These are phyloP conservation scores for Myopa testacea DNA, from an alignment of 2,888 invertebrate species.

Conservation along the genomic window DNA sequence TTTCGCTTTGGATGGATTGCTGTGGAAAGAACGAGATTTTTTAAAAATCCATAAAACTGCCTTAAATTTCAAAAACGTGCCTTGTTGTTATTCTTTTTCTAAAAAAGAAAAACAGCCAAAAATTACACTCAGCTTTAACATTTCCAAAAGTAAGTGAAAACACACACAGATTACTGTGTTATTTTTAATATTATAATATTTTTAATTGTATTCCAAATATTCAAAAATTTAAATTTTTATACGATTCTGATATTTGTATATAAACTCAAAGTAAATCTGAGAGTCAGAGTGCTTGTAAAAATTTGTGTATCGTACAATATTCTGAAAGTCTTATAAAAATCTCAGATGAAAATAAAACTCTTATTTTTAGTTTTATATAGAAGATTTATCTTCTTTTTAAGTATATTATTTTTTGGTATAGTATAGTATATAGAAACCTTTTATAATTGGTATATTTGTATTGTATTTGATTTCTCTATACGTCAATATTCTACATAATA, in stretches of 20 bases:
- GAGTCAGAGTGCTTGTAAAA: too few species aligned
- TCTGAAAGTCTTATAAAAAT: too few species aligned
- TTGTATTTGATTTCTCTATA: too few species aligned
- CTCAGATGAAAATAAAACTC: too few species aligned
- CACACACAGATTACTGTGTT: neutral
- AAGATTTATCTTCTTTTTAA: too few species aligned
- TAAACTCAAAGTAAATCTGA: too few species aligned
- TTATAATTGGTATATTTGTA: too few species aligned
- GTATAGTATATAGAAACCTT: too few species aligned
- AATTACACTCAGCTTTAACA: constrained; percentile 46
- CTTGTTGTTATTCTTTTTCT: constrained; percentile 46
- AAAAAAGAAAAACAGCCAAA: constrained; percentile 30
- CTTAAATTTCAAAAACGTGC: constrained; percentile 33
- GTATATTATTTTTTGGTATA: too few species aligned
- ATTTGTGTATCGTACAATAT: too few species aligned
- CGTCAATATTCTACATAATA: too few species aligned
- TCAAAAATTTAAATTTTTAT: neutral
- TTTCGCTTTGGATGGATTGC: constrained; percentile 30
- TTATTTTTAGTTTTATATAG: too few species aligned
- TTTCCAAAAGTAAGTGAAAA: constrained; percentile 56
- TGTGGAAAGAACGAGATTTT: constrained; percentile 47
- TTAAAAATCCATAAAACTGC: constrained; percentile 52
- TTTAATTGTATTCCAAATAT: neutral
- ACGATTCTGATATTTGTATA: neutral
- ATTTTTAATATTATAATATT: neutral